Conservation (phyloP, 2,113 vertebrate species). For the Vulpes vulpes region DNA sequence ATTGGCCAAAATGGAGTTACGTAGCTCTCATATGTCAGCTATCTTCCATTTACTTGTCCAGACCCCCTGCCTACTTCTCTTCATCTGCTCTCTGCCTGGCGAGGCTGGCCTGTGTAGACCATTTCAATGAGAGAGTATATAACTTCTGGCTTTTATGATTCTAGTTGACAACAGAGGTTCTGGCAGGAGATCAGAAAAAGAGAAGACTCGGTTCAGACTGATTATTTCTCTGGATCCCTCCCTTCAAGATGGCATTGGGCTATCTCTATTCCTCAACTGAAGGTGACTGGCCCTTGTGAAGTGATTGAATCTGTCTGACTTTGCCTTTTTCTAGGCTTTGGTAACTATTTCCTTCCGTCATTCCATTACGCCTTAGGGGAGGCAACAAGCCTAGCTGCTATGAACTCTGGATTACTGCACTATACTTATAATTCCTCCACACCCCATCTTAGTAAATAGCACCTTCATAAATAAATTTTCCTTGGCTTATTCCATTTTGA, state of each 20-base stretch:
- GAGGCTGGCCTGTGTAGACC: not conserved
- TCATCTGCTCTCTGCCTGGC: not conserved
- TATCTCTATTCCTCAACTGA: not conserved
- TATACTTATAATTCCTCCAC: not conserved
- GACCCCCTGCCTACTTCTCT: not conserved
- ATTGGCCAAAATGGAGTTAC: not conserved
- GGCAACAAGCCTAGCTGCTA: not conserved
- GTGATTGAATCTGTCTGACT: not conserved
- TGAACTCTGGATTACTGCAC: not conserved
- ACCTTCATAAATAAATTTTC: not conserved
- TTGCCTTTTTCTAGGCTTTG: not conserved
- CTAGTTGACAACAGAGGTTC: not conserved
- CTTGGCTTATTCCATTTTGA: slow-evolving; percentile 18
- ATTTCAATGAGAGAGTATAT: not conserved
- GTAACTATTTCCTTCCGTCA: not conserved
- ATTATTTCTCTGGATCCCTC: not conserved
- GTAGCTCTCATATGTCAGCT: accelerated
- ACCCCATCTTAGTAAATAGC: not conserved
- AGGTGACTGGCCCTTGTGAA: not conserved
- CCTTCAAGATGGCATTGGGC: not conserved
- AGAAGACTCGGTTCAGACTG: not conserved
- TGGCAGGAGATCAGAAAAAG: not conserved
- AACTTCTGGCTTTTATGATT: not conserved
- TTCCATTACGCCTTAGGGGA: not conserved
- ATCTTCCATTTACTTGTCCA: not conserved